Conservation (phyloP, 2,888 invertebrate genomes). For the Lobophora halterata region DNA sequence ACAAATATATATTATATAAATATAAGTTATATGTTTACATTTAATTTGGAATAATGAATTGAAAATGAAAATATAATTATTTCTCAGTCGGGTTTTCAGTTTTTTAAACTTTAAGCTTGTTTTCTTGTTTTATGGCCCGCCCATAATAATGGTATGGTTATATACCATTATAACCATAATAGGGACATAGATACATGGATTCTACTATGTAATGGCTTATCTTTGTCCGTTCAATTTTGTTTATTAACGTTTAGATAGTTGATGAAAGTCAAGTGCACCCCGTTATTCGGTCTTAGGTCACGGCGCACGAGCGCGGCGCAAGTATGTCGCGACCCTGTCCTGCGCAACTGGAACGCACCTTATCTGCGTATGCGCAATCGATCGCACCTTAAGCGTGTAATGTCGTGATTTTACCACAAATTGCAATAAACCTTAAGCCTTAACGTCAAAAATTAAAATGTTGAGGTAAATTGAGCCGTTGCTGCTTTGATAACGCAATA, state of each 20-base stretch:
- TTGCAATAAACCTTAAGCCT: conserved; percentile 20
- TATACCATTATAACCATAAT: too few species aligned
- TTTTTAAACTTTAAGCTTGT: too few species aligned
- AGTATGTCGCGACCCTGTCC: conserved; percentile 49
- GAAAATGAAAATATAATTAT: too few species aligned
- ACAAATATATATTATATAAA: too few species aligned
- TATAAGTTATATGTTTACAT: too few species aligned
- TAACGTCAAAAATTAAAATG: conserved; percentile 20
- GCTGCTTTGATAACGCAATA: conserved; percentile 39
- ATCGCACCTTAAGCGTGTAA: conserved; percentile 42
- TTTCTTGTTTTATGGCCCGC: too few species aligned
- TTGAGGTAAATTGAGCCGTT: conserved; percentile 16
- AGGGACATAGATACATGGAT: too few species aligned
- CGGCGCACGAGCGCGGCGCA: conserved; percentile 34
- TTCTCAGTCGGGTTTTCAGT: too few species aligned
- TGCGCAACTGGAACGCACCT: conserved; percentile 41
- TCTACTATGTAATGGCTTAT: too few species aligned
- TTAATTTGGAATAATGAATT: too few species aligned
- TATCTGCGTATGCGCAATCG: conserved; percentile 47
- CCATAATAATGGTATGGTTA: too few species aligned
- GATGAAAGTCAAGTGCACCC: conserved; percentile 51
- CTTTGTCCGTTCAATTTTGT: conserved; percentile 2
- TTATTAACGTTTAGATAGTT: conserved; percentile 24
- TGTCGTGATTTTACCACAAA: conserved; percentile 30
- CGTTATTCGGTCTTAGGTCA: conserved; percentile 52